phyloP scores from a whole-genome alignment of 2,113 vertebrate genomes.

The Piaya cayana region DNA sequence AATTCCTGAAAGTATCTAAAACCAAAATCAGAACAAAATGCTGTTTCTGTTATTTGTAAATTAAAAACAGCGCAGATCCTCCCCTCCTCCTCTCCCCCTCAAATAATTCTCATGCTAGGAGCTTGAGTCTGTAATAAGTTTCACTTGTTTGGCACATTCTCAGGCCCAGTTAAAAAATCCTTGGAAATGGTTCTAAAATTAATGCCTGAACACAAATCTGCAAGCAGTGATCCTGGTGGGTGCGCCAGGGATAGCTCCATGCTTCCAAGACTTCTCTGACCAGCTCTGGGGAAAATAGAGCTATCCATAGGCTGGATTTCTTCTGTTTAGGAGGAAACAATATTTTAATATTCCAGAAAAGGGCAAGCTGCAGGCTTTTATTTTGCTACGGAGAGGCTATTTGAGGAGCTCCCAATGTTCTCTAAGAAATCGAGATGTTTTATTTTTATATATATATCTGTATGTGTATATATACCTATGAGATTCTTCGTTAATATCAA shows the following conservation, averaged over 20 bases:
- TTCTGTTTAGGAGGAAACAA: conserved; percentile 10
- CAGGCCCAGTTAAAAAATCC: neutral
- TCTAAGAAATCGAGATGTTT: neutral
- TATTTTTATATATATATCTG: neutral
- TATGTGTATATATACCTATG: neutral
- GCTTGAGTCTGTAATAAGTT: conserved; percentile 1
- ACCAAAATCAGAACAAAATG: conserved; percentile 1
- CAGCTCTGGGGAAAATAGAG: neutral
- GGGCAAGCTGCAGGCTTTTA: neutral
- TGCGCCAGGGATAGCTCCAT: neutral
- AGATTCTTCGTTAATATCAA: neutral
- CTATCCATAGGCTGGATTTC: neutral
- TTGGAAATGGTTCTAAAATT: conserved; percentile 30
- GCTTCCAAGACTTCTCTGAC: neutral
- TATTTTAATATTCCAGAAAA: conserved; percentile 14
- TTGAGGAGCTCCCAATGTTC: neutral
- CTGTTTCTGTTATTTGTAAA: neutral
- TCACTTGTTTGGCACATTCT: conserved; percentile 35
- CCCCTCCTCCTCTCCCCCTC: neutral
- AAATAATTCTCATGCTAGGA: conserved; percentile 11
- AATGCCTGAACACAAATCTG: conserved; percentile 18
- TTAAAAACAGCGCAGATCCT: neutral
- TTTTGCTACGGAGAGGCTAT: neutral
- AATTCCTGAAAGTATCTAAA: conserved; percentile 8
- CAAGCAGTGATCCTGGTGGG: neutral